Conservation (phyloP, 2,797 vertebrate species). For the Chelon auratus region DNA sequence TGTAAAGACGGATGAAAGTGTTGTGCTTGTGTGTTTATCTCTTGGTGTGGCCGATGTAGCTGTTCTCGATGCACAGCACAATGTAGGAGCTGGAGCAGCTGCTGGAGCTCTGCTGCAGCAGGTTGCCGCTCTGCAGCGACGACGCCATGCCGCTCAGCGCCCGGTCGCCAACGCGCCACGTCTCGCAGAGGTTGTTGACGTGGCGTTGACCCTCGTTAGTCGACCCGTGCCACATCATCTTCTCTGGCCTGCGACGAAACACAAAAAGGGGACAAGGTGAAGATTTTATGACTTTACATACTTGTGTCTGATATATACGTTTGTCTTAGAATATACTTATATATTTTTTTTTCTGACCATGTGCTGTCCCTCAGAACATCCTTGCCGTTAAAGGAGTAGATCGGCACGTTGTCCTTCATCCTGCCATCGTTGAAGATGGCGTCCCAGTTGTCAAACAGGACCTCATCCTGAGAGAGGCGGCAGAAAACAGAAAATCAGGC, state of each 20-base stretch:
- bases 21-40: constrained; percentile 63
- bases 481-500: background rate
- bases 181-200: constrained; percentile 89
- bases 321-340: too few species aligned
- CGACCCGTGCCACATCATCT: constrained; percentile 93
- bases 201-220: constrained; percentile 85
- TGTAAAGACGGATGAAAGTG: constrained; percentile 20
- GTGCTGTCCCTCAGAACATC: constrained; percentile 86
- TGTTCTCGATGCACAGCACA: constrained; percentile 94
- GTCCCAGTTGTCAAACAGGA: constrained; percentile 92
- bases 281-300: background rate
- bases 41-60: constrained; percentile 82
- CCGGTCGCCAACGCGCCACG: constrained; percentile 85
- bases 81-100: constrained; percentile 87
- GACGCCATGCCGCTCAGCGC: constrained; percentile 86
- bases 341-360: constrained; percentile 83
- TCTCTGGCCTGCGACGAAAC: constrained; percentile 87
- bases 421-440: constrained; percentile 86
- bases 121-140: constrained; percentile 81
- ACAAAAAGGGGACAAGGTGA: background rate
- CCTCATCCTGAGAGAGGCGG: constrained; percentile 86
- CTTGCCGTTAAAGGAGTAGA: constrained; percentile 92
- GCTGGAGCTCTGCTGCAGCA: constrained; percentile 87
- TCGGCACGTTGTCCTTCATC: constrained; percentile 78
- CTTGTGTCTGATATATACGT: too few species aligned